Conservation (phyloP, 2,113 vertebrate species). For the Tylochromis polylepis region DNA sequence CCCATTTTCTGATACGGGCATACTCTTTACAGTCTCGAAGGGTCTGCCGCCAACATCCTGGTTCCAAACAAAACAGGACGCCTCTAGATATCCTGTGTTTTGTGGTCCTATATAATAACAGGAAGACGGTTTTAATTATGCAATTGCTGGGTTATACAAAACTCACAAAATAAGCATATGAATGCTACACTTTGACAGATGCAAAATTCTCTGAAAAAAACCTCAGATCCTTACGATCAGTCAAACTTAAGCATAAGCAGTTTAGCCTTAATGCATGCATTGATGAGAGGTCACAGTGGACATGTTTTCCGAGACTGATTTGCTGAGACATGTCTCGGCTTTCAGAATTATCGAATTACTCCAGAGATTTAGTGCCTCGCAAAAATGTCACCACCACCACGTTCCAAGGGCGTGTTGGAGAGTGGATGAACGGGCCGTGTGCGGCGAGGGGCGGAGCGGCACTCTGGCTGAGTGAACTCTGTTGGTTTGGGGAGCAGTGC, state of each 20-base stretch:
- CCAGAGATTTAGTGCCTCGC: background rate
- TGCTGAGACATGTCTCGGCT: background rate
- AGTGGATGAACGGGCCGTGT: background rate
- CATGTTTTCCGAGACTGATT: background rate
- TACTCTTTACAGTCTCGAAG: background rate
- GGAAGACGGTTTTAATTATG: background rate
- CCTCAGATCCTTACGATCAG: background rate
- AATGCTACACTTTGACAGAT: background rate
- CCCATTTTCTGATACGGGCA: background rate
- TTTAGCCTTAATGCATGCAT: background rate
- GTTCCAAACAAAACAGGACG: background rate
- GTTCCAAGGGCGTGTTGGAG: background rate
- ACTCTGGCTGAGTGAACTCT: slow-evolving; percentile 29
- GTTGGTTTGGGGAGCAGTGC: slow-evolving; percentile 47
- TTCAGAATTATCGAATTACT: slow-evolving; percentile 12
- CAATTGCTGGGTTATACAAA: background rate
- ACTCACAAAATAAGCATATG: background rate
- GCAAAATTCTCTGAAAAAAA: background rate
- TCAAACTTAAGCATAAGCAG: background rate
- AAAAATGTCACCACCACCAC: background rate
- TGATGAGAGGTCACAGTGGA: background rate
- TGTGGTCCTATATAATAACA: background rate
- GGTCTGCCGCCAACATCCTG: background rate
- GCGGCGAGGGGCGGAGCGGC: background rate
- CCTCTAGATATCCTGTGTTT: background rate